A percentile compares a stretch with the other conserved stretches of the same genome.
phyloP scores from a whole-genome alignment of 2,797 vertebrate species.

The Lindbergichthys nudifrons region DNA sequence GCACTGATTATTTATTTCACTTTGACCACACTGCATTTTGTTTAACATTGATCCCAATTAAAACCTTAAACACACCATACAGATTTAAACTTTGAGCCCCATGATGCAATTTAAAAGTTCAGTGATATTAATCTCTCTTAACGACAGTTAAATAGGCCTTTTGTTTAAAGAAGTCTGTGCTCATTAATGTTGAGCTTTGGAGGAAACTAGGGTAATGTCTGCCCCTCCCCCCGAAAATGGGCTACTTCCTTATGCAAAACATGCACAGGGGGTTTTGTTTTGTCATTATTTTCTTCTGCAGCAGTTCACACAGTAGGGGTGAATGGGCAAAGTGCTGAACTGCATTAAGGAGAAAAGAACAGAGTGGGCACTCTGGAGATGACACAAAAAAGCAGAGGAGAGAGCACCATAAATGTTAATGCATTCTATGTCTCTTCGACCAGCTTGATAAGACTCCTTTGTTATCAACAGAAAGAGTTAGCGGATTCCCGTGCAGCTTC shows the following conservation, averaged over 20 bases:
- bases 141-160: conserved; percentile 41
- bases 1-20: conserved; percentile 2
- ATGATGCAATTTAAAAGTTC: conserved; percentile 45
- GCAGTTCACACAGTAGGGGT: conserved; percentile 64
- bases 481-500: conserved; percentile 66
- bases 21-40: neutral
- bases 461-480: conserved; percentile 66
- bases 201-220: conserved; percentile 48
- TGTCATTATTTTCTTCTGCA: conserved; percentile 74
- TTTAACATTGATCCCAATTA: conserved; percentile 2
- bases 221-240: conserved; percentile 53
- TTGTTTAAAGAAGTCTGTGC: conserved; percentile 29
- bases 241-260: conserved; percentile 74
- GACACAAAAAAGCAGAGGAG: conserved; percentile 55
- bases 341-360: conserved; percentile 66
- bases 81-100: conserved; percentile 5
- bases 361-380: conserved; percentile 64
- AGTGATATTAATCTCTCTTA: conserved; percentile 59
- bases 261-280: conserved; percentile 58
- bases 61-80: neutral
- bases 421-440: conserved; percentile 76
- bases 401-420: conserved; percentile 79
- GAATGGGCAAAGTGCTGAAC: conserved; percentile 69
- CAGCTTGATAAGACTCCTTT: conserved; percentile 71
- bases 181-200: conserved; percentile 57